Evolutionary conservation across 2,888 invertebrate genomes (phyloP).

Genomic region (Caenorhabditis angaria): DNA sequence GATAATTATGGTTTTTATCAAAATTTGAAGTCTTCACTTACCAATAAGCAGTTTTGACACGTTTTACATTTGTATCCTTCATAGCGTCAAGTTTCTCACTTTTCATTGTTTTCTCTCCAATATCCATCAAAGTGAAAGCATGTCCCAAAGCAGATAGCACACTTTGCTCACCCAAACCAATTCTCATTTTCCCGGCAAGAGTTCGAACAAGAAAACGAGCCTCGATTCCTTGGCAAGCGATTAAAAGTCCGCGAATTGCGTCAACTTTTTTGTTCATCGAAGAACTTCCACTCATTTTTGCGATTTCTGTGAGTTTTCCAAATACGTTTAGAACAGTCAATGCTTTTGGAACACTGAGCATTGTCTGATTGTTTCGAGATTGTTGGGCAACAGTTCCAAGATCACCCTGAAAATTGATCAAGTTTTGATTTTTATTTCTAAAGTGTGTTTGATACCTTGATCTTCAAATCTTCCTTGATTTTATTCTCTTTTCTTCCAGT

Average conservation of each 20-base stretch:
- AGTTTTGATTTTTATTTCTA: not conserved
- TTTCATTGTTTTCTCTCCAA: conserved; percentile 21
- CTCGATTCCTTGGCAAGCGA: conserved; percentile 77
- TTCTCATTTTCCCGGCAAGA: conserved; percentile 81
- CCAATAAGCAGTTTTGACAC: conserved; percentile 44
- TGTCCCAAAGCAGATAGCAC: conserved; percentile 88
- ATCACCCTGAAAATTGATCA: conserved; percentile 78
- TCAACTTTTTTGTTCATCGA: conserved; percentile 83
- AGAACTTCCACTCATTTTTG: conserved; percentile 81
- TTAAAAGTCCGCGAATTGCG: conserved; percentile 89
- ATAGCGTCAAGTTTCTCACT: conserved; percentile 27
- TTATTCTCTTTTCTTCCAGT: conserved; percentile 77
- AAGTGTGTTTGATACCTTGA: conserved; percentile 72
- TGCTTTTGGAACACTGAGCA: conserved; percentile 86
- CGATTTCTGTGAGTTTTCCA: conserved; percentile 85
- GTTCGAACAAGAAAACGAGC: conserved; percentile 63
- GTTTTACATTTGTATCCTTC: conserved; percentile 34
- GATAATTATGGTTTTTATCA: conserved; percentile 8
- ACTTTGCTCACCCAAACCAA: conserved; percentile 96
- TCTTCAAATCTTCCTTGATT: conserved; percentile 81
- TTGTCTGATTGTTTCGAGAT: conserved; percentile 79
- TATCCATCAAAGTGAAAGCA: conserved; percentile 76
- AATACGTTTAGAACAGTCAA: conserved; percentile 83
- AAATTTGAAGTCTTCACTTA: conserved; percentile 8
- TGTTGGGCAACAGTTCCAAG: conserved; percentile 76